Evolutionary conservation across 2,888 invertebrate species (phyloP).

Genomic region (Bugulina stolonifera): DNA sequence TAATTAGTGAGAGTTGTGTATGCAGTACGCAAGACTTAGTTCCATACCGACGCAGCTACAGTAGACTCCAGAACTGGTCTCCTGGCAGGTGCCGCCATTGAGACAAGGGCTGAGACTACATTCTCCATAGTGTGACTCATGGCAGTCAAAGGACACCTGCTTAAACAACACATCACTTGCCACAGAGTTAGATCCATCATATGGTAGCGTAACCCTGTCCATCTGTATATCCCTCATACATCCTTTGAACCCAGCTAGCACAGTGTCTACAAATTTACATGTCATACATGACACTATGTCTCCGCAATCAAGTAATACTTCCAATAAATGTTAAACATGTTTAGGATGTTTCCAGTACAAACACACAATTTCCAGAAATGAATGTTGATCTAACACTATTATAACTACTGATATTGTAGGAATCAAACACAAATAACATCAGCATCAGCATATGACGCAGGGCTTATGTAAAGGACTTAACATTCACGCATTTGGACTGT

Average conservation of each 20-base stretch:
- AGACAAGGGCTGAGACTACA: conserved; percentile 73
- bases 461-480: too few relatives aligned
- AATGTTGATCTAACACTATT: background rate
- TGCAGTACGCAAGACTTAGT: background rate
- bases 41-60: conserved; percentile 57
- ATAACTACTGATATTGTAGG: background rate
- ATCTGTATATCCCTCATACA: conserved; percentile 83
- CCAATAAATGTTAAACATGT: too few relatives aligned
- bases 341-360: too few relatives aligned
- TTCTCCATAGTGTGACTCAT: conserved; percentile 33
- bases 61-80: conserved; percentile 73
- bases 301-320: too few relatives aligned
- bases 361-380: background rate
- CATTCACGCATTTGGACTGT: too few relatives aligned
- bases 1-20: too few relatives aligned
- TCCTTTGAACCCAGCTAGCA: conserved; percentile 79
- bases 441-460: background rate
- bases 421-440: background rate
- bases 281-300: too few relatives aligned
- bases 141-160: conserved; percentile 52
- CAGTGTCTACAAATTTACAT: conserved; percentile 37
- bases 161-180: conserved; percentile 50
- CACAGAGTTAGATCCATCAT: conserved; percentile 54
- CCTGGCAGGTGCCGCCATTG: conserved; percentile 83
- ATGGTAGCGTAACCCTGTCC: conserved; percentile 67